Base-by-base conservation (phyloP, 2,888 invertebrate genomes). In the Acanthosepion esculentum region DNA sequence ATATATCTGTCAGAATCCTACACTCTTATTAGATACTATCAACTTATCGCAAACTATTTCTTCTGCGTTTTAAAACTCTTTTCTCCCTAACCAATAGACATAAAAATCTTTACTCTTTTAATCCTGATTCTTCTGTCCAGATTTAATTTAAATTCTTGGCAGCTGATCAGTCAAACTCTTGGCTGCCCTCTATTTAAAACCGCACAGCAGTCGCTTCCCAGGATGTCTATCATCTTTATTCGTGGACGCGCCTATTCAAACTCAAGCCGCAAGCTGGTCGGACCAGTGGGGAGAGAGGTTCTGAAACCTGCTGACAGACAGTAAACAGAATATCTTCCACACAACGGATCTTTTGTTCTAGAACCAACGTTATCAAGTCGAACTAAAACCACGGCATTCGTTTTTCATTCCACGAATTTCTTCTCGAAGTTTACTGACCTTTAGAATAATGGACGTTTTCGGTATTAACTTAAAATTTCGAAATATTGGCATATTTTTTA, bases 91-190 rank as follows among this genome's bases (percentile, higher is more conserved):
- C 15, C 10, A 33, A 12, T 33, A 33, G 15, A n/a, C n/a, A 15
- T 78, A n/a, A 78, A n/a, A 10, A 78, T 15, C n/a, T 78, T 78
- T 78, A 8, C 5, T 78, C 78, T 78, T 78, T 78, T 10, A 78
- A 78, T 78, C n/a, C n/a, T 4, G n/a, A 8, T n/a, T 78, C 18
- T 4, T 23, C 64, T 64, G 64, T 15, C n/a, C n/a, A 33, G n/a
- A 78, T 78, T 59, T 78, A 78, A 78, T 78, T 78, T 78, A 78
- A n/a, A 78, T 78, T 78, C 78, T 78, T 78, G 78, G 78, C 78
- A 78, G 12, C 78, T 78, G n/a, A 78, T 78, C 78, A 78, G 3
- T 78, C 78, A 78, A 78, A n/a, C 18, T 78, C 0, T 33, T 4
- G 3, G 78, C n/a, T 15, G 15, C 78, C 78, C 78, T 78, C 18